Conservation (phyloP, 2,888 invertebrate genomes). For the Mesopsocus fuscifrons region DNA sequence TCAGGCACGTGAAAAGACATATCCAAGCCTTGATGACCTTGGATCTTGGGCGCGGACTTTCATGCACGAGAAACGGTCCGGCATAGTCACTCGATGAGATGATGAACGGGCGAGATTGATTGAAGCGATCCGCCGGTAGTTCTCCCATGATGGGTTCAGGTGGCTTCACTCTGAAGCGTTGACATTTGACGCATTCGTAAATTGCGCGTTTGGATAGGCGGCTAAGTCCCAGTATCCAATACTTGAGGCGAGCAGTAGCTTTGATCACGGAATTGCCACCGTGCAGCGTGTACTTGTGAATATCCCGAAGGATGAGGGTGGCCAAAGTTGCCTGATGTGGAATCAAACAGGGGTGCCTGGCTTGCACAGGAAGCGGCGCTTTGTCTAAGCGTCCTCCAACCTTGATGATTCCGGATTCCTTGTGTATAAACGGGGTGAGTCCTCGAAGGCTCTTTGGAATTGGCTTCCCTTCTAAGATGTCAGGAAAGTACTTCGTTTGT, state of each 20-base stretch:
- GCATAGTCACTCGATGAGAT: slow-evolving; percentile 21
- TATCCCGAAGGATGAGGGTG: slow-evolving; percentile 8
- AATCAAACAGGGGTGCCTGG: slow-evolving; percentile 10
- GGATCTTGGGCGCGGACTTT: slow-evolving; percentile 12
- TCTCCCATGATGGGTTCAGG: slow-evolving; percentile 20
- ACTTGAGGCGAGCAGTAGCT: too few species aligned
- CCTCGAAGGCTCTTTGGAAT: too few species aligned
- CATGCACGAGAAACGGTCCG: slow-evolving; percentile 18
- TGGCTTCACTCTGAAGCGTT: slow-evolving; percentile 15
- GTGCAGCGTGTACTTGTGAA: too few species aligned
- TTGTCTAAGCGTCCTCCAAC: slow-evolving; percentile 12
- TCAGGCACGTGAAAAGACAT: slow-evolving; percentile 18
- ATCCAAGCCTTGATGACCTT: slow-evolving; percentile 16
- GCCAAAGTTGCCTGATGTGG: too few species aligned
- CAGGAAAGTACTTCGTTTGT: not conserved
- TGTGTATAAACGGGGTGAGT: slow-evolving; percentile 4
- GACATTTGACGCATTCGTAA: slow-evolving; percentile 19
- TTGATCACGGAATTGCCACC: too few species aligned
- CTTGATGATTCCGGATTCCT: slow-evolving; percentile 7
- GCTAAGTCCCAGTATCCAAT: slow-evolving; percentile 20
- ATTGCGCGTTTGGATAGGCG: slow-evolving; percentile 16
- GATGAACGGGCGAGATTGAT: slow-evolving; percentile 18
- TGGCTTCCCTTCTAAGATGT: too few species aligned
- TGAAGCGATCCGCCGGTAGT: slow-evolving; percentile 20
- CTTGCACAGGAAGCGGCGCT: not conserved